Evolutionary conservation across 2,888 invertebrate species (phyloP).

Genomic region (Scaptomyza cyrtandrae): DNA sequence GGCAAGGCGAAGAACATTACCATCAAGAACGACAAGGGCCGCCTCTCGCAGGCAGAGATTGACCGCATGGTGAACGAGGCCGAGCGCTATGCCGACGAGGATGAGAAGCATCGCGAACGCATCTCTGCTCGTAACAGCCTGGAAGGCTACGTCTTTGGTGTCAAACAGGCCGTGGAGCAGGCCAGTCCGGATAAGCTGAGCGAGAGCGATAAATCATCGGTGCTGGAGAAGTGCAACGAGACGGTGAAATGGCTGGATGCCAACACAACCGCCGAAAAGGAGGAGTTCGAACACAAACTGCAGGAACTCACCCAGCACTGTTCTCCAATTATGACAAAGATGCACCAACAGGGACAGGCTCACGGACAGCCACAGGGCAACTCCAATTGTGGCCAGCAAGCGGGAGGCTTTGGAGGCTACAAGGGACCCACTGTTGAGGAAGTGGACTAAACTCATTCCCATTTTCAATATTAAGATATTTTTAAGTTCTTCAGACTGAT

Average conservation of each 20-base stretch:
- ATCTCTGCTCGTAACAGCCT: slow-evolving; percentile 33
- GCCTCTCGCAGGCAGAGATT: slow-evolving; percentile 91
- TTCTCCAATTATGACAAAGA: slow-evolving; percentile 86
- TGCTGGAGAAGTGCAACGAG: slow-evolving; percentile 86
- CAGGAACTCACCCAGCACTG: slow-evolving; percentile 72
- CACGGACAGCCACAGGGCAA: slow-evolving; percentile 29
- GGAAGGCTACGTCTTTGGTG: slow-evolving; percentile 27
- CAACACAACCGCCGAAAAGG: slow-evolving; percentile 90
- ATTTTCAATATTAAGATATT: neutral
- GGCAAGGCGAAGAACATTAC: slow-evolving; percentile 90
- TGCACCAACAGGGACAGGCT: slow-evolving; percentile 68
- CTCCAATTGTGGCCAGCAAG: slow-evolving; percentile 85
- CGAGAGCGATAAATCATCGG: slow-evolving; percentile 89
- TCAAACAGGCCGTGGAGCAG: slow-evolving; percentile 85
- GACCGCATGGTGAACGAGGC: slow-evolving; percentile 91
- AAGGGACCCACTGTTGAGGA: slow-evolving; percentile 83
- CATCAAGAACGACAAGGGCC: slow-evolving; percentile 92
- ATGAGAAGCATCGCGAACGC: slow-evolving; percentile 32
- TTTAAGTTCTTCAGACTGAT: slow-evolving; percentile 17
- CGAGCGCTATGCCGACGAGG: slow-evolving; percentile 87
- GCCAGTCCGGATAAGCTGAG: slow-evolving; percentile 86
- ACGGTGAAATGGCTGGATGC: slow-evolving; percentile 88
- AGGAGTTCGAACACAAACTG: slow-evolving; percentile 88
- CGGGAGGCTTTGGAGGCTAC: slow-evolving; percentile 87
- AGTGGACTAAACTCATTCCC: slow-evolving; percentile 70